Percentiles rank a stretch among this genome's conserved stretches.
phyloP scores from a whole-genome alignment of 2,888 invertebrate genomes.

The Nudaria mundana region DNA sequence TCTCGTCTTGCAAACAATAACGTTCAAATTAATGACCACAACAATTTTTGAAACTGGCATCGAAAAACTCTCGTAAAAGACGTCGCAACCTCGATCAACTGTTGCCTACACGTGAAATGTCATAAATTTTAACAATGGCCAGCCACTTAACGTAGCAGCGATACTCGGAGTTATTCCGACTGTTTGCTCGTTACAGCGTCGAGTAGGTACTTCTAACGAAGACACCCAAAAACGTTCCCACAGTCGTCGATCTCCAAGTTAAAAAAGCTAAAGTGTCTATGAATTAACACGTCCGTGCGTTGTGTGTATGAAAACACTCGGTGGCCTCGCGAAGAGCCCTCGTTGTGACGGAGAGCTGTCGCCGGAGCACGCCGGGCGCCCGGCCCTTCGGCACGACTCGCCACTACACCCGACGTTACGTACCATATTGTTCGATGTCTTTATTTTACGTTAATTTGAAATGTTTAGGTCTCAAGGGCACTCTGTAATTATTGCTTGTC shows the following conservation, averaged over 20 bases:
- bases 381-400: slow-evolving; percentile 39
- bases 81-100: slow-evolving; percentile 59
- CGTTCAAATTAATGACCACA: slow-evolving; percentile 74
- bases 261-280: slow-evolving; percentile 75
- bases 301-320: slow-evolving; percentile 79
- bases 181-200: slow-evolving; percentile 76
- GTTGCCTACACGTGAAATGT: slow-evolving; percentile 59
- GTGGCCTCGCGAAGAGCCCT: slow-evolving; percentile 69
- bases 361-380: slow-evolving; percentile 33
- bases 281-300: slow-evolving; percentile 79
- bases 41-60: slow-evolving; percentile 68
- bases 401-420: slow-evolving; percentile 52
- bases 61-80: slow-evolving; percentile 47
- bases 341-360: slow-evolving; percentile 73
- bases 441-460: slow-evolving; percentile 74
- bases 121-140: slow-evolving; percentile 66
- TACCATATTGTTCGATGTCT: slow-evolving; percentile 67
- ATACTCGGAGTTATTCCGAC: slow-evolving; percentile 65
- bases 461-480: slow-evolving; percentile 52
- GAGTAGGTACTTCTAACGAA: slow-evolving; percentile 76
- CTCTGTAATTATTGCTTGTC: slow-evolving; percentile 52
- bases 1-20: slow-evolving; percentile 76
- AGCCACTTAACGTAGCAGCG: slow-evolving; percentile 75
- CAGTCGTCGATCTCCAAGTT: slow-evolving; percentile 77
- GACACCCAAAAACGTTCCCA: slow-evolving; percentile 77